Evolutionary conservation across 2,113 vertebrate genomes (phyloP).

Genomic region (Etheostoma spectabile): DNA sequence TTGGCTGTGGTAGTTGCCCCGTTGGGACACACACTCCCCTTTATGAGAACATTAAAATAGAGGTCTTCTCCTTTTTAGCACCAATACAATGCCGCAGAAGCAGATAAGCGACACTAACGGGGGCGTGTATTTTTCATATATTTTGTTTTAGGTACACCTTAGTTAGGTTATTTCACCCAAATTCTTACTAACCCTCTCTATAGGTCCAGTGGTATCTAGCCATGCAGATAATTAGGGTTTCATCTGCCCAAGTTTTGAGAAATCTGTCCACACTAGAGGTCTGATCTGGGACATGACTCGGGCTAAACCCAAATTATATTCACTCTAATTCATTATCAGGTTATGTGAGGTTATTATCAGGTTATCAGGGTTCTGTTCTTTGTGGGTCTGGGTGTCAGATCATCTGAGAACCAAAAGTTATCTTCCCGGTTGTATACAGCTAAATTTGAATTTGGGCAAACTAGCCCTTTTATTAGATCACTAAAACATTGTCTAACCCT

Average conservation of each 20-base stretch:
- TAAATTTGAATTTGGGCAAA: background rate
- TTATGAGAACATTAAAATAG: conserved; percentile 6
- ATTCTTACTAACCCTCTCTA: background rate
- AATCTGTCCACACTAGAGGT: background rate
- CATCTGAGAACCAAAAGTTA: background rate
- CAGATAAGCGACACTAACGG: background rate
- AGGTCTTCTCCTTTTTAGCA: conserved; percentile 4
- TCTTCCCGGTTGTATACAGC: background rate
- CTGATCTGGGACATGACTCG: background rate
- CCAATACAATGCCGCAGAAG: background rate
- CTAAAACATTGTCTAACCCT: background rate
- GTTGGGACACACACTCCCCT: background rate
- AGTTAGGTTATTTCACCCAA: background rate
- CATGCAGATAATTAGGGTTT: background rate
- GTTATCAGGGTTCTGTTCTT: background rate
- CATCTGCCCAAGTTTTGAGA: background rate
- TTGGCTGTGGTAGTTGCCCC: background rate
- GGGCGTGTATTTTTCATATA: too few relatives aligned
- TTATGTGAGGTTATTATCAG: background rate
- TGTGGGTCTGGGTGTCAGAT: background rate
- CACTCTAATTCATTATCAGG: background rate
- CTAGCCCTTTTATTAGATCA: conserved; percentile 18
- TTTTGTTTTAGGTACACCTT: background rate
- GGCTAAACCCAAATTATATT: background rate
- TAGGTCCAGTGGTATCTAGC: background rate